A percentile compares a stretch with the other conserved stretches of the same genome.
phyloP scores from a whole-genome alignment of 2,113 vertebrate species.

The Hemicordylus capensis region DNA sequence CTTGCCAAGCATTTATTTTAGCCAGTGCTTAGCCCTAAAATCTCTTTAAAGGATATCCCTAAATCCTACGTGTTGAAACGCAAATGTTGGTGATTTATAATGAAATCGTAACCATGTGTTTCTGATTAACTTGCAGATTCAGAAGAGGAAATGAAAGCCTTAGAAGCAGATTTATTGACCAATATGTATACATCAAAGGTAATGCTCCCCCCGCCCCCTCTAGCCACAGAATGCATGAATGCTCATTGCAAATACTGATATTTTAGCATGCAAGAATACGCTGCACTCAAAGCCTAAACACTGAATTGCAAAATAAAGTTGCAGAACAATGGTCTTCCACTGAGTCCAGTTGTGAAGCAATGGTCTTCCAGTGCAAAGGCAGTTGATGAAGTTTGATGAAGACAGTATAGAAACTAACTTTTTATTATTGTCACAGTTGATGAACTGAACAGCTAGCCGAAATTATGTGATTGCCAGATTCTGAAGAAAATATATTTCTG shows the following conservation, averaged over 20 bases:
- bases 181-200: constrained; percentile 92
- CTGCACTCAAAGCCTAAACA: constrained; percentile 37
- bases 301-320: constrained; percentile 44
- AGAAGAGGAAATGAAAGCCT: constrained; percentile 86
- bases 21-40: not conserved
- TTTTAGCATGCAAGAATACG: constrained; percentile 56
- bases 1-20: not conserved
- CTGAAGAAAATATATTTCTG: constrained; percentile 49
- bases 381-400: not conserved
- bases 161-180: constrained; percentile 90
- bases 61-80: constrained; percentile 33
- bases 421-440: constrained; percentile 14
- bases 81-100: constrained; percentile 48
- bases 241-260: constrained; percentile 54
- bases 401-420: not conserved
- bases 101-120: constrained; percentile 65
- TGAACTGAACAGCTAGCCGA: constrained; percentile 56
- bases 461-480: constrained; percentile 19
- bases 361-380: constrained; percentile 60
- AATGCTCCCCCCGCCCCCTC: constrained; percentile 53
- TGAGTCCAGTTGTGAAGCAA: constrained; percentile 15
- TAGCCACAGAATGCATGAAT: constrained; percentile 47
- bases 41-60: constrained; percentile 18
- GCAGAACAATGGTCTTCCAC: constrained; percentile 33
- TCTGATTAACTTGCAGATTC: constrained; percentile 82